Evolutionary conservation across 2,888 invertebrate species (phyloP).

Genomic region (Loripinus fragilis): DNA sequence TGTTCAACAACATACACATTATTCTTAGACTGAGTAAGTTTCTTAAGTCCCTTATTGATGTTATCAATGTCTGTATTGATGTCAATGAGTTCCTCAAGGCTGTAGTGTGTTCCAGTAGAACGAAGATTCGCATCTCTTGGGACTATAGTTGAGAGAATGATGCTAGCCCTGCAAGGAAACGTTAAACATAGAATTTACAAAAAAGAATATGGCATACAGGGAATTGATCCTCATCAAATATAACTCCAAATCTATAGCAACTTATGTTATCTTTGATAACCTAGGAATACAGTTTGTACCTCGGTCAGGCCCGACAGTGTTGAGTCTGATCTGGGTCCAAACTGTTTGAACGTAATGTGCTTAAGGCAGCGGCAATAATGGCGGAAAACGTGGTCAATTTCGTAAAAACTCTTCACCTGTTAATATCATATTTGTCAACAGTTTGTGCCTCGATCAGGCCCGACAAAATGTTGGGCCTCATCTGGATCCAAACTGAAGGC

Average conservation of each 20-base stretch:
- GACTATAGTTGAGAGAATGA: not conserved
- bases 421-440: too few relatives aligned
- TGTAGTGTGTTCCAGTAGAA: not conserved
- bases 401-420: too few relatives aligned
- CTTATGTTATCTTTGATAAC: not conserved
- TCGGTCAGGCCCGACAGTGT: not conserved
- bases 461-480: too few relatives aligned
- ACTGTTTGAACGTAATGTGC: too few relatives aligned
- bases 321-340: not conserved
- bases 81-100: not conserved
- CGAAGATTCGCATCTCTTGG: not conserved
- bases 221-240: too few relatives aligned
- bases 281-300: not conserved
- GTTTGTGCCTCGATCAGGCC: too few relatives aligned
- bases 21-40: not conserved
- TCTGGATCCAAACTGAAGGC: too few relatives aligned
- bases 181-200: not conserved
- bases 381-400: too few relatives aligned
- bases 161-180: not conserved
- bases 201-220: not conserved
- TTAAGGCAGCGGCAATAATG: too few relatives aligned
- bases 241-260: too few relatives aligned
- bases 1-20: not conserved
- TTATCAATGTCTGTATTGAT: not conserved
- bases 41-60: not conserved